Base-by-base conservation (phyloP, 2,888 invertebrate genomes). In the Lycia hirtaria region DNA sequence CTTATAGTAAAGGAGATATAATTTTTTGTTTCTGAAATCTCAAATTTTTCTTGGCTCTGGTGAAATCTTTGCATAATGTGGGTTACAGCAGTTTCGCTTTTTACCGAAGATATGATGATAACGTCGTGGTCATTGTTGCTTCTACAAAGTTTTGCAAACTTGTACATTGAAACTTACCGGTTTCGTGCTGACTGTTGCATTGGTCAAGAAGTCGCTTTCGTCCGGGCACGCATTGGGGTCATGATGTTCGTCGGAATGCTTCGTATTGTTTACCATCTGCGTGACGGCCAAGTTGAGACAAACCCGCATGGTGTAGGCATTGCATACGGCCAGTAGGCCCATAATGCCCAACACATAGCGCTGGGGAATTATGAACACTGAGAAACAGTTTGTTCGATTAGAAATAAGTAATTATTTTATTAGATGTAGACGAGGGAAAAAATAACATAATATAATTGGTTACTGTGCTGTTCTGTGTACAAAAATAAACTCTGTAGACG, bases 251-350 rank as follows among this genome's bases (percentile, higher is more conserved):
- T 76, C 72, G 17, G 81, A 66, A 72, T 78, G 85, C 83, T 83
- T 83, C 9, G 82, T 85, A 50, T 83, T 87, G 68, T 87, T 85
- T 7, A 94, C 94, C 93, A 95, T 94, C 71, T 95, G 94, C 0
- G 95, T 95, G 57, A 95, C 95, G 3, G 95, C 94, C 48, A 95
- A 92, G 63, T 95, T 95, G 45, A 96, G 92, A 60, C 94, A 95
- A 1, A 95, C 94, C 6, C 96, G 92, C 95, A 96, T 95, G 33
- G 95, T 95, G 75, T 95, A 96, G n/a, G 95, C 95, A 77, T 95
- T 95, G 79, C 95, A 92, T n/a, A 96, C 93, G 5, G 94, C 95
- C 68, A 95, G 76, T 72, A 96, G 93, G n/a, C 95, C 95, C 96
- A 96, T 96, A 62, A 95, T 92, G 69, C 95, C 94, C 71, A 95